Conservation (phyloP, 2,888 invertebrate species). For the Scaptodrosophila latifasciaeformis region DNA sequence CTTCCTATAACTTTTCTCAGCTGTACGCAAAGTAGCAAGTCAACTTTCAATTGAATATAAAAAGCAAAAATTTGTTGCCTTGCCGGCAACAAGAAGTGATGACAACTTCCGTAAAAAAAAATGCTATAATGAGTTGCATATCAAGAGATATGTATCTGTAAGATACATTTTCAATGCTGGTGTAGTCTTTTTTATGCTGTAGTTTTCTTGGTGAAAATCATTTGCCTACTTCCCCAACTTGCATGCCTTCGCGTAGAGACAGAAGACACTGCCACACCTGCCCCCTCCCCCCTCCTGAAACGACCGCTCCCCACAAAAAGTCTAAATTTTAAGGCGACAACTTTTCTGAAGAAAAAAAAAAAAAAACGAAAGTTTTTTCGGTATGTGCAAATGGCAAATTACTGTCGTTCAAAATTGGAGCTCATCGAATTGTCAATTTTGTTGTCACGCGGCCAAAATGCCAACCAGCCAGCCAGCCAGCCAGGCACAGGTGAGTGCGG, state of each 20-base stretch:
- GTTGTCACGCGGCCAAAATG: no score
- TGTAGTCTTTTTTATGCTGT: background rate
- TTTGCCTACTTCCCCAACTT: slow-evolving; percentile 1
- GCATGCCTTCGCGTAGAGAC: slow-evolving; percentile 26
- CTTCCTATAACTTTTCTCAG: background rate
- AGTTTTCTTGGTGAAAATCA: slow-evolving; percentile 3
- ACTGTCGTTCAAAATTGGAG: background rate
- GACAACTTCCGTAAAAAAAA: slow-evolving; percentile 26
- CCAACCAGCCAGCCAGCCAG: no score
- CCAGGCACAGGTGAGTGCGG: no score
- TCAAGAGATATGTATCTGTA: slow-evolving; percentile 16
- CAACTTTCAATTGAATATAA: slow-evolving; percentile 1
- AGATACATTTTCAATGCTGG: background rate
- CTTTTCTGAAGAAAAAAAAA: no score
- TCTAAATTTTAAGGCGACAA: no score
- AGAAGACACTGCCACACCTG: no score
- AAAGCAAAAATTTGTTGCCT: background rate
- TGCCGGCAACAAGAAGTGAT: background rate
- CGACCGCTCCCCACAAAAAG: no score
- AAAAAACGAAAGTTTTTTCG: slow-evolving; percentile 44
- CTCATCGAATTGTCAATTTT: no score
- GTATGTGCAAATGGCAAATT: background rate
- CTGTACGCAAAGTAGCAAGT: background rate
- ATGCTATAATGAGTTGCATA: slow-evolving; percentile 13
- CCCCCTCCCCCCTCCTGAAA: no score